phyloP scores from a whole-genome alignment of 2,888 invertebrate genomes.

The Tenthredo notha region DNA sequence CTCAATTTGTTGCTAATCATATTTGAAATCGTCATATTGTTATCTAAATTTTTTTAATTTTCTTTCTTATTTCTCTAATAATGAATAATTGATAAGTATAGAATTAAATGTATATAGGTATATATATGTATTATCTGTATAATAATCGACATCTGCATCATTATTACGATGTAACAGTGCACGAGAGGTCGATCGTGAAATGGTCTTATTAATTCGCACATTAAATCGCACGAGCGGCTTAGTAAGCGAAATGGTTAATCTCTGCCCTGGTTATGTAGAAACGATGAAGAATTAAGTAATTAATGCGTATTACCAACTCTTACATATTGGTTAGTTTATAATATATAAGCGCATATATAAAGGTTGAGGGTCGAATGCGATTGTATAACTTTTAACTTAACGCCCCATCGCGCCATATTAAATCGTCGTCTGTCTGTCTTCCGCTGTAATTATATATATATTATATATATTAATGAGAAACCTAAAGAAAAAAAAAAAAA shows the following conservation, averaged over 20 bases:
- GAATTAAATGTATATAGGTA: neutral
- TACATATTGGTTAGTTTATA: neutral
- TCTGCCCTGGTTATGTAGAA: neutral
- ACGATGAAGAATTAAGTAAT: constrained; percentile 16
- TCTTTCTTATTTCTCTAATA: too few species aligned
- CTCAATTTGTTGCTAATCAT: too few species aligned
- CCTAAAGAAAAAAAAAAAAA: neutral
- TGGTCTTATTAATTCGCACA: neutral
- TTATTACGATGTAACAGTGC: neutral
- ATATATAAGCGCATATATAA: neutral
- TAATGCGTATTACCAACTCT: neutral
- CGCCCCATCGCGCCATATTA: neutral
- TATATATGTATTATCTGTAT: too few species aligned
- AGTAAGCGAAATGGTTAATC: constrained; percentile 30
- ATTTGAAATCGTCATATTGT: neutral
- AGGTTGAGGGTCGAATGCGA: constrained; percentile 31
- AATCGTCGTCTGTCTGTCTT: neutral
- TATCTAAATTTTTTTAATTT: too few species aligned
- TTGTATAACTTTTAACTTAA: neutral
- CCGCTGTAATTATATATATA: neutral
- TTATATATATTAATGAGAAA: too few species aligned
- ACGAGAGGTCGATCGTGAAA: neutral
- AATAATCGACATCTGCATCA: neutral
- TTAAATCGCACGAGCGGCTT: constrained; percentile 14
- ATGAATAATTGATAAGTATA: neutral